These are phyloP conservation scores for Hydropsyche tenuis DNA, from an alignment of 1,140 invertebrate species.

Conservation along the genomic window DNA sequence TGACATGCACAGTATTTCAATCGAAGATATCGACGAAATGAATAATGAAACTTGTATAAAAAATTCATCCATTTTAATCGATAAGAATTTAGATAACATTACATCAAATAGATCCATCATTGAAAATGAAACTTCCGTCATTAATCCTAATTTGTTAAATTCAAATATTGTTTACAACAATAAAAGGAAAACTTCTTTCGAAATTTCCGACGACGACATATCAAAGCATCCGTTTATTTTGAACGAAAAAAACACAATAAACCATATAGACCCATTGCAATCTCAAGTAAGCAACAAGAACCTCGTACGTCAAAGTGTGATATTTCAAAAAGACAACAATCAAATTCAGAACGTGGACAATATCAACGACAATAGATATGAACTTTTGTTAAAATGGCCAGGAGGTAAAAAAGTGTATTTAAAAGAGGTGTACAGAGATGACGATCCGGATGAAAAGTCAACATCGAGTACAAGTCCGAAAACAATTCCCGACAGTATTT, in stretches of 20 bases:
- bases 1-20: slow-evolving; percentile 47
- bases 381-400: slow-evolving; percentile 47
- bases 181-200: background rate
- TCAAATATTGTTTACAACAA: background rate
- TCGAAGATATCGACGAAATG: slow-evolving; percentile 40
- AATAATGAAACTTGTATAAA: slow-evolving; percentile 24
- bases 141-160: background rate
- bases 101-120: background rate
- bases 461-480: background rate
- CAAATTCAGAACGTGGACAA: background rate
- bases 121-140: background rate
- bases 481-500: background rate
- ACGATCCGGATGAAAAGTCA: background rate
- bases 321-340: slow-evolving; percentile 11
- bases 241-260: background rate
- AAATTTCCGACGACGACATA: background rate
- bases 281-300: background rate
- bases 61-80: background rate
- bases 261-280: background rate
- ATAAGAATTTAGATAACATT: background rate
- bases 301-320: background rate
- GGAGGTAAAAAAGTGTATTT: slow-evolving; percentile 48
- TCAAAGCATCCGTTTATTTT: background rate
- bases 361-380: slow-evolving; percentile 39
- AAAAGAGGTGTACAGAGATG: slow-evolving; percentile 46